Percentiles rank a stretch among this genome's conserved stretches.
These are phyloP conservation scores for Pemphredon lugubris DNA, from an alignment of 2,888 invertebrate species.

Conservation along the genomic window DNA sequence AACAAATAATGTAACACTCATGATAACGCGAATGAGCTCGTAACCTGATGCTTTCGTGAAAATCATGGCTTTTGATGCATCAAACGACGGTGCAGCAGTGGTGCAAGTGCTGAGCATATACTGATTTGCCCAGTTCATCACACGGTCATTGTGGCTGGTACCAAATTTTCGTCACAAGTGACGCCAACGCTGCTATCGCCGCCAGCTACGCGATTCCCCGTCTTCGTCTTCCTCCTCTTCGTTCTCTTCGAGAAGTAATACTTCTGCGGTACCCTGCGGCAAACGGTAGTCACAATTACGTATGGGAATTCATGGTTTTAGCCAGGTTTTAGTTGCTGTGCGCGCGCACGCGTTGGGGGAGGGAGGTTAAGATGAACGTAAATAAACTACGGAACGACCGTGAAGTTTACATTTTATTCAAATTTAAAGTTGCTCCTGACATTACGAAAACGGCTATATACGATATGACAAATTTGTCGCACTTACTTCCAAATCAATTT, in stretches of 20 bases:
- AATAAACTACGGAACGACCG: too few relatives aligned
- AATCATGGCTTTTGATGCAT: slow-evolving; percentile 67
- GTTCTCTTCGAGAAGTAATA: slow-evolving; percentile 89
- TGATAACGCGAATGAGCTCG: slow-evolving; percentile 72
- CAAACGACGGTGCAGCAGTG: slow-evolving; percentile 66
- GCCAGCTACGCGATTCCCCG: slow-evolving; percentile 93
- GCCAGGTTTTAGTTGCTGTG: too few relatives aligned
- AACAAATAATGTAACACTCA: slow-evolving; percentile 78
- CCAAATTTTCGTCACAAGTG: slow-evolving; percentile 66
- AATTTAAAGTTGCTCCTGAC: too few relatives aligned
- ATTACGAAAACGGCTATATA: too few relatives aligned
- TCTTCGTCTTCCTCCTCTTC: slow-evolving; percentile 94
- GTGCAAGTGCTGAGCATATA: slow-evolving; percentile 62
- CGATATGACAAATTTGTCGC: too few relatives aligned
- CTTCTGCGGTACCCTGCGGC: slow-evolving; percentile 81
- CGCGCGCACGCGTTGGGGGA: too few relatives aligned
- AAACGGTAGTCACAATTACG: slow-evolving; percentile 11
- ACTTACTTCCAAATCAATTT: slow-evolving; percentile 78
- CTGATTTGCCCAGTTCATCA: slow-evolving; percentile 62
- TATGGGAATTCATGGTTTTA: neutral
- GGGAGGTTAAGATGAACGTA: too few relatives aligned
- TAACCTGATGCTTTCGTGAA: slow-evolving; percentile 64
- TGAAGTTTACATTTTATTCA: too few relatives aligned
- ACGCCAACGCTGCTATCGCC: slow-evolving; percentile 86
- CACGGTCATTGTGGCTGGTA: slow-evolving; percentile 66